Conservation (phyloP, 2,113 vertebrate genomes). For the Corythoichthys haematopterus region DNA sequence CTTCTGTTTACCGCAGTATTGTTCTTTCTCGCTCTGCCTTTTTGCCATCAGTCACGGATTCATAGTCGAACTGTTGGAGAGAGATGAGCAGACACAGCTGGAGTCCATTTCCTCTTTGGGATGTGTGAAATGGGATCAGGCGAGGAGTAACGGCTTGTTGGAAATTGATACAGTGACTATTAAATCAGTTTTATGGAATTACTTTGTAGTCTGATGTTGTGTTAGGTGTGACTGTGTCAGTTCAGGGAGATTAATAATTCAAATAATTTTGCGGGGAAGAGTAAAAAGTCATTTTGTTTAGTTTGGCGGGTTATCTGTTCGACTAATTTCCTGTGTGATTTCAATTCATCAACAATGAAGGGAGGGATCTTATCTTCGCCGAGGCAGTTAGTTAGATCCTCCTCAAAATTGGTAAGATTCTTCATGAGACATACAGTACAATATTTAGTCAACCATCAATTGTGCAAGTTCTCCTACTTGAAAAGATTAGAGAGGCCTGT, state of each 20-base stretch:
- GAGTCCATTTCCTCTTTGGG: constrained; percentile 5
- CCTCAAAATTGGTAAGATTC: too few species aligned
- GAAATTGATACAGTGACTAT: constrained; percentile 21
- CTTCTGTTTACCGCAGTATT: constrained; percentile 3
- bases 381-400: too few species aligned
- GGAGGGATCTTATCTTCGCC: background rate
- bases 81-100: constrained; percentile 1
- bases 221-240: constrained; percentile 9
- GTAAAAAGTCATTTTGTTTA: constrained; percentile 2
- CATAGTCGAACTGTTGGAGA: background rate
- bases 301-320: background rate
- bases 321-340: constrained; percentile 2
- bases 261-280: background rate
- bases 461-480: too few species aligned
- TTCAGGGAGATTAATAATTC: constrained; percentile 14
- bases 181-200: constrained; percentile 37
- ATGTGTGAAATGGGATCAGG: constrained; percentile 13
- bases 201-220: constrained; percentile 11
- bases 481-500: too few species aligned
- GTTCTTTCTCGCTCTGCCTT: constrained; percentile 1
- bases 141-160: constrained; percentile 29
- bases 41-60: constrained; percentile 10
- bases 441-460: too few species aligned
- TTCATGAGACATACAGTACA: too few species aligned
- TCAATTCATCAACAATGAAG: constrained; percentile 4